phyloP scores from a whole-genome alignment of 2,797 vertebrate genomes.

The Megalops cyprinoides region DNA sequence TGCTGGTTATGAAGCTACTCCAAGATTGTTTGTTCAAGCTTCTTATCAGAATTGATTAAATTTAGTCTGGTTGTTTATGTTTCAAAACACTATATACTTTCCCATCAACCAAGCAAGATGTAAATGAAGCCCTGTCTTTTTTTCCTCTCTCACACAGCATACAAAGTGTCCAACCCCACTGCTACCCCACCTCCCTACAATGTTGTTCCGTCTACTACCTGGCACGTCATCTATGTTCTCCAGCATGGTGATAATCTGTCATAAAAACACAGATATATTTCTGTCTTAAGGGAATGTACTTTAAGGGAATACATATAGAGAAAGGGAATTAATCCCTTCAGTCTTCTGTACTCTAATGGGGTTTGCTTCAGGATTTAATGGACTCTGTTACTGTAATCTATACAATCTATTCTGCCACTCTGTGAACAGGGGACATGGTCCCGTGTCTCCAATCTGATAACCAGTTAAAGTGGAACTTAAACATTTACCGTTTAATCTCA shows the following conservation, averaged over 20 bases:
- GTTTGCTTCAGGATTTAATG: background rate
- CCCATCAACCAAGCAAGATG: background rate
- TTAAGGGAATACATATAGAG: conserved; percentile 1
- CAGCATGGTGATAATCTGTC: too few relatives aligned
- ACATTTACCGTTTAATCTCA: conserved; percentile 13
- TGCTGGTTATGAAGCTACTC: background rate
- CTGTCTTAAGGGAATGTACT: too few relatives aligned
- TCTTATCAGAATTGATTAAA: background rate
- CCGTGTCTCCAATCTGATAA: background rate
- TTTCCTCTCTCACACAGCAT: too few relatives aligned
- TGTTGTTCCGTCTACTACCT: too few relatives aligned
- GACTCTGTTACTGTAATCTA: background rate
- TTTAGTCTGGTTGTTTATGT: background rate
- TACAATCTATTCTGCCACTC: background rate
- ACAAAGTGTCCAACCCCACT: too few relatives aligned
- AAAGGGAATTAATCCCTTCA: conserved; percentile 21
- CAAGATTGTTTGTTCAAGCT: background rate
- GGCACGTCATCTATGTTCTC: too few relatives aligned
- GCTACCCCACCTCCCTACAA: too few relatives aligned
- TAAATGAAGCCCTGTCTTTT: background rate
- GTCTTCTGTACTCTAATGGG: background rate
- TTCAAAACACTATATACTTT: background rate
- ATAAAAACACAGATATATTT: too few relatives aligned
- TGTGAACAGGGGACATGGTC: background rate
- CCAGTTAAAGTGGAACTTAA: background rate